Evolutionary conservation across 1,140 invertebrate species (phyloP), one percentile per base, ranked within the genome.

Genomic region (Anoplolepis gracilipes): DNA sequence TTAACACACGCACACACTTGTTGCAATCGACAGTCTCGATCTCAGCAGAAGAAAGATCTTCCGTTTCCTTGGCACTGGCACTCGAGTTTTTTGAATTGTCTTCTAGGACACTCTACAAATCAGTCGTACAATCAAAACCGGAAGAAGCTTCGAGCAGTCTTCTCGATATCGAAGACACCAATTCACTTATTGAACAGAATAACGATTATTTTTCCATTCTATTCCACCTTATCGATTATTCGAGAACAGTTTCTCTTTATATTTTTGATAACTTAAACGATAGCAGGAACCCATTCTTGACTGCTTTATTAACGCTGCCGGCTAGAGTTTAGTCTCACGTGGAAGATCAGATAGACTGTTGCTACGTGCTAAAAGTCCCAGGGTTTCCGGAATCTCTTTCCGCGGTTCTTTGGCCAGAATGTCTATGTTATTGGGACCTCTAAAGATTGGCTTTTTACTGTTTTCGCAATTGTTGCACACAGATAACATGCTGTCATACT

Each of bases 341-440:
- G 94, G 93, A 92, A 95, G 90, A 57, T 95, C 94, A 19, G 96
- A 96, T 82, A 96, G 92, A 88, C 96, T 96, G 49, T 93, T 92
- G 81, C 95, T 96, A 11, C 94, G 91, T 19, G 94, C 88, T 72
- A 96, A 76, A 7, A 95, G 90, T 19, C 93, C 82, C 55, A 95
- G 90, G 59, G 93, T 93, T 28, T 95, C 93, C 3, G 88, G 65
- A 72, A 90, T 85, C 46, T 86, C 72, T 49, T 57, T 86, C 11
- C 46, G 72, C 30, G 65, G 39, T 62, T 93, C 92, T n/a, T 93
- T 93, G 0, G 95, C 93, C 57, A 96, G 88, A 4, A 92, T 70
- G 30, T 94, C 93, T 55, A 91, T 90, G 25, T 55, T 69, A 67
- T 93, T 94, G 25, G 90, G 88, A n/a, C 93, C 93, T 39, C 90